Evolutionary conservation across 2,888 invertebrate species (phyloP).

Genomic region (Drosophila austrosaltans): DNA sequence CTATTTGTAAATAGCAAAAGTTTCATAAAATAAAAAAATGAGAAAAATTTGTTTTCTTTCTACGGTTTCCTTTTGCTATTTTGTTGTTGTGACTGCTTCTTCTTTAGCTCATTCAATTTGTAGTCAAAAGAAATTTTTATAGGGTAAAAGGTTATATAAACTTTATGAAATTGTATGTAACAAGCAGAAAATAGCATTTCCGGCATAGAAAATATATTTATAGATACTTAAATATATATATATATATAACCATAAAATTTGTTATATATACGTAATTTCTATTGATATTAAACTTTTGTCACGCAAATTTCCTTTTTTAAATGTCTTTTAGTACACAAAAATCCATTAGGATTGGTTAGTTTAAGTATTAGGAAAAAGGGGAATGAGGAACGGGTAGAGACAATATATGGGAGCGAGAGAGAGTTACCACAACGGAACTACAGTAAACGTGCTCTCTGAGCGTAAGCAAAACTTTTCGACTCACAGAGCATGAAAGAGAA

Average conservation of each 20-base stretch:
- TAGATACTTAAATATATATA: not conserved
- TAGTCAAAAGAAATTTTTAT: not conserved
- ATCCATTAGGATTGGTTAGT: not conserved
- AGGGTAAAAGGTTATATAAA: not conserved
- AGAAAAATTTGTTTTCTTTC: not conserved
- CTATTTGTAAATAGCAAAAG: not conserved
- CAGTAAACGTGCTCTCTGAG: too few relatives aligned
- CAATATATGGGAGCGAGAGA: too few relatives aligned
- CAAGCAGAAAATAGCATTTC: not conserved
- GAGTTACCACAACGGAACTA: too few relatives aligned
- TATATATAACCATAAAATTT: not conserved
- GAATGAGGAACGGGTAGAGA: too few relatives aligned
- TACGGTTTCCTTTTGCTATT: not conserved
- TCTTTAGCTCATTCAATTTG: constrained; percentile 1
- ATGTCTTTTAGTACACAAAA: not conserved
- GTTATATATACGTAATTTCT: too few relatives aligned
- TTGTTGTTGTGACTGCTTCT: not conserved
- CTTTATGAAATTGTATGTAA: not conserved
- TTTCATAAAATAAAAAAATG: not conserved
- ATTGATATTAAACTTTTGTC: too few relatives aligned
- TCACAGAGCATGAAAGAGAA: too few relatives aligned
- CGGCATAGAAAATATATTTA: not conserved
- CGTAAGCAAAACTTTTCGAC: too few relatives aligned
- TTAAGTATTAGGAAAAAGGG: too few relatives aligned
- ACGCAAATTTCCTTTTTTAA: not conserved